Percentiles rank a stretch among this genome's conserved stretches.
Evolutionary conservation across 2,888 invertebrate genomes (phyloP).

Genomic region (Pogonocherus hispidulus): DNA sequence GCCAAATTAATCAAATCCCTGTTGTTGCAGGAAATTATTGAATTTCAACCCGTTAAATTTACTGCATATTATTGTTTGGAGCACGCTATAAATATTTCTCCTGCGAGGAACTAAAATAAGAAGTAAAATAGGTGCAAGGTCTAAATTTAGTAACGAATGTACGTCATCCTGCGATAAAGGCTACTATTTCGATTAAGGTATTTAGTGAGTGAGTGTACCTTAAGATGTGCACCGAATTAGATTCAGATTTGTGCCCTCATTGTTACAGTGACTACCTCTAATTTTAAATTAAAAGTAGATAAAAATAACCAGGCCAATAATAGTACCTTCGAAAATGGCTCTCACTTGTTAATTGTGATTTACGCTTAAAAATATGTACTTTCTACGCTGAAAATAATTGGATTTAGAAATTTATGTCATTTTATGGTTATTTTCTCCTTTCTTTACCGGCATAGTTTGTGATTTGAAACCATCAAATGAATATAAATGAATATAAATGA

Average conservation of each 20-base stretch:
- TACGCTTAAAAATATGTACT: background rate
- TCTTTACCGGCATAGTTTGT: background rate
- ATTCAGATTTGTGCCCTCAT: background rate
- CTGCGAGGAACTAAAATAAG: background rate
- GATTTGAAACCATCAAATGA: too few species aligned
- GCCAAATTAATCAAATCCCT: background rate
- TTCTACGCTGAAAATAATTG: background rate
- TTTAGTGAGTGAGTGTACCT: constrained; percentile 7
- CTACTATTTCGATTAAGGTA: constrained; percentile 1
- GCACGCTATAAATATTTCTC: background rate
- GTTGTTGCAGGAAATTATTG: background rate
- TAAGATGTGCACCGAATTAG: background rate
- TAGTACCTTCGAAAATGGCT: background rate
- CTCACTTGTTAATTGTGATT: background rate
- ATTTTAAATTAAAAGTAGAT: background rate
- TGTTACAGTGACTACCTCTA: background rate
- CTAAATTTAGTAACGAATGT: constrained; percentile 9
- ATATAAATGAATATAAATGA: too few species aligned
- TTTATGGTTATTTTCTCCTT: background rate
- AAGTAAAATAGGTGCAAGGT: constrained; percentile 11
- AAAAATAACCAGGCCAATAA: background rate
- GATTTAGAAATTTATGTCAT: background rate
- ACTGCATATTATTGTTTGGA: background rate
- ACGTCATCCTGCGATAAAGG: constrained; percentile 20
- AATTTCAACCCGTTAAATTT: background rate